Percentiles rank a stretch among this genome's conserved stretches.
phyloP scores from a whole-genome alignment of 2,113 vertebrate species.

The Solenodon paradoxus region DNA sequence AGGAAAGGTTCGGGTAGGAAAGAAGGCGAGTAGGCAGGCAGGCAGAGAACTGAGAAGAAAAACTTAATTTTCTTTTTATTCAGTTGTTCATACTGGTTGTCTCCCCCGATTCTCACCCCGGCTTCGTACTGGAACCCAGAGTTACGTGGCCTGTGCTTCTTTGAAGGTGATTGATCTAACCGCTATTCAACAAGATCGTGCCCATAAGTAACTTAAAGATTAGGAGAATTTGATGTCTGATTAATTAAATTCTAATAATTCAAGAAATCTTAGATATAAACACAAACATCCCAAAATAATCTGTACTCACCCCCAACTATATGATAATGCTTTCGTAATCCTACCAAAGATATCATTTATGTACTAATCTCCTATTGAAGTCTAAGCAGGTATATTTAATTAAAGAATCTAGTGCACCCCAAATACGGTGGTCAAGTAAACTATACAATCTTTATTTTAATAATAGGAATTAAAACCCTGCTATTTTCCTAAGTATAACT shows the following conservation, averaged over 20 bases:
- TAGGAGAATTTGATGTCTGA: background rate
- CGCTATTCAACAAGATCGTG: too few relatives aligned
- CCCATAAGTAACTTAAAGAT: background rate
- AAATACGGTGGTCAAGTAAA: background rate
- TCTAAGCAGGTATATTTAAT: background rate
- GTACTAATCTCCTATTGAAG: background rate
- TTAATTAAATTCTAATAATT: constrained; percentile 17
- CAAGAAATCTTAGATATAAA: background rate
- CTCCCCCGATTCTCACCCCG: too few relatives aligned
- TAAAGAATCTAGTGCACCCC: background rate
- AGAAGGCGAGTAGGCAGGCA: too few relatives aligned
- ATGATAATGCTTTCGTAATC: constrained; percentile 4
- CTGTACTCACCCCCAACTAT: background rate
- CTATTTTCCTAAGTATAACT: constrained; percentile 20
- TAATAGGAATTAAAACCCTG: background rate
- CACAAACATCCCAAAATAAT: background rate
- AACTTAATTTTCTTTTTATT: too few relatives aligned
- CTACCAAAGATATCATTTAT: background rate
- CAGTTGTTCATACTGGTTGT: too few relatives aligned
- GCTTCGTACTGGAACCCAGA: too few relatives aligned
- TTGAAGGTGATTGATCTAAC: too few relatives aligned
- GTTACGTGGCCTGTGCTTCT: too few relatives aligned
- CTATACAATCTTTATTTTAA: background rate
- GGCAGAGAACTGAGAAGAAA: too few relatives aligned
- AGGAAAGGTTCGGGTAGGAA: too few relatives aligned